These are phyloP conservation scores for Neogobius melanostomus DNA, from an alignment of 2,113 vertebrate genomes.

Conservation along the genomic window DNA sequence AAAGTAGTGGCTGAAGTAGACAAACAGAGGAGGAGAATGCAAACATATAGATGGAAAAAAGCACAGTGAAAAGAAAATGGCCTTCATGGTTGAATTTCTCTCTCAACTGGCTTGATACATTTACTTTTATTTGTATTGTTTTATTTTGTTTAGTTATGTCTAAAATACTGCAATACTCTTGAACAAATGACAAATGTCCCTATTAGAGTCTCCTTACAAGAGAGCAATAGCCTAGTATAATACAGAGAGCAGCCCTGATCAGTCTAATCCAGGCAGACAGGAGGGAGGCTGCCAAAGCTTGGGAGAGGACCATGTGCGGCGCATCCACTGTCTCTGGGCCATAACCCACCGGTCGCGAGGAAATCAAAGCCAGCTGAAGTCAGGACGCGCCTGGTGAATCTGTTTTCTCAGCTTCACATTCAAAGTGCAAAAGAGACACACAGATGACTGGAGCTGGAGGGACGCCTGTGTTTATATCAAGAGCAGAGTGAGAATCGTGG, in stretches of 20 bases:
- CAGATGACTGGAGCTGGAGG: conserved; percentile 34
- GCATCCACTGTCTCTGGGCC: conserved; percentile 65
- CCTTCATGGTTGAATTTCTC: too few species aligned
- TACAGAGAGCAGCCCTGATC: conserved; percentile 45
- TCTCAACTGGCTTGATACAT: too few species aligned
- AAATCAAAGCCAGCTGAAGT: conserved; percentile 70
- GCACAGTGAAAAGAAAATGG: too few species aligned
- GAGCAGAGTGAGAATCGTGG: conserved; percentile 9
- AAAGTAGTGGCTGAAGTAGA: too few species aligned
- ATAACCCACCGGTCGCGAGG: conserved; percentile 61
- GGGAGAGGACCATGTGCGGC: conserved; percentile 60
- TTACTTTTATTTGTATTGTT: too few species aligned
- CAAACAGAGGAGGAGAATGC: too few species aligned
- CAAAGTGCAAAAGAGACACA: conserved; percentile 45
- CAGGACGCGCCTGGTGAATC: conserved; percentile 53
- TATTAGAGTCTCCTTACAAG: conserved; percentile 24
- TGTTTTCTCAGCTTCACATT: conserved; percentile 55
- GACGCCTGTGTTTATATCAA: conserved; percentile 34
- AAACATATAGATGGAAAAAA: too few species aligned
- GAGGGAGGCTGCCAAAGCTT: conserved; percentile 45
- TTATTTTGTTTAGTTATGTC: too few species aligned
- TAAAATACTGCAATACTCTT: not conserved
- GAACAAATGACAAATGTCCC: not conserved
- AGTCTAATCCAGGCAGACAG: conserved; percentile 57
- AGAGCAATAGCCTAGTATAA: conserved; percentile 53